phyloP scores from a whole-genome alignment of 2,888 invertebrate genomes.

The Oxycera nigricornis region DNA sequence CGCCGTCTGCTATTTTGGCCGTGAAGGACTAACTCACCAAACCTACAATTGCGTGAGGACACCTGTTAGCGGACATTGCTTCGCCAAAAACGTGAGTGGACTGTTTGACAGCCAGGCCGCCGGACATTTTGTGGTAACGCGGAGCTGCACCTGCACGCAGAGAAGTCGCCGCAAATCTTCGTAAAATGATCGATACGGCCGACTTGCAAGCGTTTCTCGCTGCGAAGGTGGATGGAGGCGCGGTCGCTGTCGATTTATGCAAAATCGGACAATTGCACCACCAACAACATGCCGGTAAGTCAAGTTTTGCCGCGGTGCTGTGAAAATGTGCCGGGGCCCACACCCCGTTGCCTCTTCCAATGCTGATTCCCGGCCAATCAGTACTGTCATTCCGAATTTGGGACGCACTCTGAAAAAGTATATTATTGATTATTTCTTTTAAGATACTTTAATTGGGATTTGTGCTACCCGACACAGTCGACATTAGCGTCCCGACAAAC shows the following conservation, averaged over 20 bases:
- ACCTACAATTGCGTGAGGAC: no score
- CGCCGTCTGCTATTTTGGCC: not conserved
- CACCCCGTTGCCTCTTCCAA: no score
- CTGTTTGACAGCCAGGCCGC: not conserved
- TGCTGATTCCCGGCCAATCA: no score
- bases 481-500: no score
- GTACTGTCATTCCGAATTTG: no score
- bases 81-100: not conserved
- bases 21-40: not conserved
- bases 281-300: slow-evolving; percentile 51
- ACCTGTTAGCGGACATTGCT: not conserved
- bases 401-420: no score
- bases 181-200: slow-evolving; percentile 51
- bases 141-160: slow-evolving; percentile 6
- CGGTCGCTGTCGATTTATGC: slow-evolving; percentile 52
- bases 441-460: no score
- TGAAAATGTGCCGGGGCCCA: no score
- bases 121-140: slow-evolving; percentile 15
- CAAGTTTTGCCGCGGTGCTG: no score
- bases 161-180: slow-evolving; percentile 10
- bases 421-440: no score
- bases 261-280: slow-evolving; percentile 52
- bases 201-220: slow-evolving; percentile 52
- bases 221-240: slow-evolving; percentile 51
- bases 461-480: no score